These are phyloP conservation scores for Microcebus lehilahytsara DNA, from an alignment of 2,113 vertebrate genomes.

Conservation along the genomic window DNA sequence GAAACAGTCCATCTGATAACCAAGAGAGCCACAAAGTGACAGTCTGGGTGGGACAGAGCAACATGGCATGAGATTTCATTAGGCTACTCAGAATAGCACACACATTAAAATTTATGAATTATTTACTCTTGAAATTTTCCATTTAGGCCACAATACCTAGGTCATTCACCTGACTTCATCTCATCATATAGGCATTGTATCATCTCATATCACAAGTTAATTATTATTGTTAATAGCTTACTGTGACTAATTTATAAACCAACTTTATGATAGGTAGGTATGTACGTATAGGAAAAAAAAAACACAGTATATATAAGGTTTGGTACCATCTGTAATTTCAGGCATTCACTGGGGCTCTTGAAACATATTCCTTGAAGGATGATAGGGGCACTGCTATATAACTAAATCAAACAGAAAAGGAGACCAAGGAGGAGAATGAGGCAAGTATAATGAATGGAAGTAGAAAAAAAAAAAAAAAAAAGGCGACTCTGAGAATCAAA, in stretches of 20 bases:
- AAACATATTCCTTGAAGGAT: background rate
- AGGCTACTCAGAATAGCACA: background rate
- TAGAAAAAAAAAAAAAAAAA: background rate
- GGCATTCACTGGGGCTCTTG: background rate
- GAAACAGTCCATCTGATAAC: background rate
- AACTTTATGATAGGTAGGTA: background rate
- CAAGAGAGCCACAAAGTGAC: background rate
- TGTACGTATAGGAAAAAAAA: background rate
- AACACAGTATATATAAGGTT: background rate
- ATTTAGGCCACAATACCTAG: background rate
- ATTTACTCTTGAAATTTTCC: background rate
- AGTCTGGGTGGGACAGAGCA: background rate
- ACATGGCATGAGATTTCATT: background rate
- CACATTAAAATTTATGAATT: background rate
- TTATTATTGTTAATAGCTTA: background rate
- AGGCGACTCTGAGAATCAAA: background rate
- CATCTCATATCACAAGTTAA: background rate
- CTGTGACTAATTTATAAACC: background rate
- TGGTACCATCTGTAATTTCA: background rate
- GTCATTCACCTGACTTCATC: background rate
- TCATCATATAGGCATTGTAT: background rate
- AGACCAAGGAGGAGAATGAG: background rate
- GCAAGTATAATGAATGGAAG: background rate
- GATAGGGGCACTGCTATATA: background rate
- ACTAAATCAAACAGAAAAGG: background rate